Conservation (phyloP, 2,888 invertebrate species). For the Tetragnatha montana region DNA sequence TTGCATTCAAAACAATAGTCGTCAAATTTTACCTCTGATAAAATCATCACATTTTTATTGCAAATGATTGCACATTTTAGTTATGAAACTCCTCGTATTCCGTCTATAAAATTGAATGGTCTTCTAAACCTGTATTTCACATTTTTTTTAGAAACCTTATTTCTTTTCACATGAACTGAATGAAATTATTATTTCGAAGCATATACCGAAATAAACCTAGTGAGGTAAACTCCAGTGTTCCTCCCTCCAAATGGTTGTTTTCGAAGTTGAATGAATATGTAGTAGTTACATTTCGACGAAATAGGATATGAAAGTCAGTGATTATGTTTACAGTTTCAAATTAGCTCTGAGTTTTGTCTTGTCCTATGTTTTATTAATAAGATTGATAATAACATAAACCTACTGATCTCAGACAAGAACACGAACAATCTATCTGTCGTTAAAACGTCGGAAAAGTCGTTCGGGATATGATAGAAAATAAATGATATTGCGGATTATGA, state of each 20-base stretch:
- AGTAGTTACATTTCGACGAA: background rate
- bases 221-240: background rate
- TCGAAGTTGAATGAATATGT: background rate
- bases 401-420: conserved; percentile 7
- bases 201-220: background rate
- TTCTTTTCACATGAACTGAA: background rate
- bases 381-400: background rate
- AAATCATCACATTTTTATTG: background rate
- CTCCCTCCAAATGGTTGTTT: background rate
- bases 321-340: background rate
- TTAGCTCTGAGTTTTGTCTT: background rate
- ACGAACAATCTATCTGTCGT: background rate
- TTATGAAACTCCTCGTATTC: background rate
- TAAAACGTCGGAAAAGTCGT: background rate
- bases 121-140: background rate
- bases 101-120: background rate
- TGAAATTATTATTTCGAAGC: background rate
- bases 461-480: background rate
- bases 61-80: background rate
- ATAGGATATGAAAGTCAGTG: background rate
- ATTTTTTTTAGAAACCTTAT: background rate
- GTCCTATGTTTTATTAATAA: background rate
- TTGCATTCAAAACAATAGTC: background rate
- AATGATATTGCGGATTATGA: background rate
- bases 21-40: background rate